Evolutionary conservation across 2,797 vertebrate genomes (phyloP).

Genomic region (Agapornis canus): DNA sequence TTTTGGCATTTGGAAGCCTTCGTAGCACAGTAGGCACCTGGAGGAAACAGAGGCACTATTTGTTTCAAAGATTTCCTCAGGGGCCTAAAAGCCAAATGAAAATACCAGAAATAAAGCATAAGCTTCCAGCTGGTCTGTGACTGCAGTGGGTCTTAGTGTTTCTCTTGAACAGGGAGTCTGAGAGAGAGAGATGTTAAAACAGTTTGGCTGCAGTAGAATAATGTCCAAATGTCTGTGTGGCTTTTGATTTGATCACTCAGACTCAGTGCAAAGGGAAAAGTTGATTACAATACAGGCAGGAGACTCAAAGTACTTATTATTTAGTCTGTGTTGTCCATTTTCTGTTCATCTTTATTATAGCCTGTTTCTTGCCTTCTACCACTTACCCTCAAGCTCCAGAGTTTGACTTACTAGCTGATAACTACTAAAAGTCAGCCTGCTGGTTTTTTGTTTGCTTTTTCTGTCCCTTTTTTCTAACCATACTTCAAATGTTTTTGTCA

Average conservation of each 20-base stretch:
- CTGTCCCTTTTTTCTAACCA: neutral
- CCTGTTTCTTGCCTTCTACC: neutral
- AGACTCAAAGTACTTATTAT: neutral
- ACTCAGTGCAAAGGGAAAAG: neutral
- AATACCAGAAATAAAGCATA: neutral
- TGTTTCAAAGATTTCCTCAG: neutral
- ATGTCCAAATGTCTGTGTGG: neutral
- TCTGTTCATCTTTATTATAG: neutral
- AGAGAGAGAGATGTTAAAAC: neutral
- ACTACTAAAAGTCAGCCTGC: neutral
- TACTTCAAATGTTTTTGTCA: neutral
- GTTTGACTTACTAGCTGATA: neutral
- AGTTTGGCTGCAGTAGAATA: neutral
- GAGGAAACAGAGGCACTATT: neutral
- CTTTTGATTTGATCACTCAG: neutral
- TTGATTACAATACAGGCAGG: neutral
- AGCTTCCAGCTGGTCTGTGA: neutral
- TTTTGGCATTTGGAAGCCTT: neutral
- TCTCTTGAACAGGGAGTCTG: neutral
- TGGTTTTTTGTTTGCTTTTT: neutral
- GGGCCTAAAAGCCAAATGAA: neutral
- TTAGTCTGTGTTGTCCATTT: slow-evolving; percentile 20
- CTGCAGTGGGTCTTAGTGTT: neutral
- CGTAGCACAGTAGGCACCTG: neutral
- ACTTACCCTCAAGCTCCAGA: neutral